Percentiles rank a stretch among this genome's conserved stretches.
Evolutionary conservation across 2,888 invertebrate genomes (phyloP).

Genomic region (Drosophila siamana): DNA sequence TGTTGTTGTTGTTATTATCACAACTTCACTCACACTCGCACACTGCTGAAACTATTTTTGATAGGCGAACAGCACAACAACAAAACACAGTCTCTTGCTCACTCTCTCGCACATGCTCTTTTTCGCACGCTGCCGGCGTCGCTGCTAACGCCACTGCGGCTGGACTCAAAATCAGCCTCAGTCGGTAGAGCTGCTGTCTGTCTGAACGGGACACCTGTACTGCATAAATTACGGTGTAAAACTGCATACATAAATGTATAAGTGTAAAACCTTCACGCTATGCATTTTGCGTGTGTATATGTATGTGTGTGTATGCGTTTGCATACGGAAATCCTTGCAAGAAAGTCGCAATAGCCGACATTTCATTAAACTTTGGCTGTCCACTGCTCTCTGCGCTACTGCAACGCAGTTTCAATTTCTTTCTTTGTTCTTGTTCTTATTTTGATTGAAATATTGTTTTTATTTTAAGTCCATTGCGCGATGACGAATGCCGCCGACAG

Average conservation of each 20-base stretch:
- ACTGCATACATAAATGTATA: slow-evolving; percentile 2
- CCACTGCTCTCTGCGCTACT: slow-evolving; percentile 5
- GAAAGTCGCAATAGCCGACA: slow-evolving; percentile 15
- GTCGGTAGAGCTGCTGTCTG: background rate
- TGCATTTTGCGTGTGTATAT: background rate
- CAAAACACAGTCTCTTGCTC: slow-evolving; percentile 2
- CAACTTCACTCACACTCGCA: slow-evolving; percentile 61
- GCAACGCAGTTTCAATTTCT: slow-evolving; percentile 49
- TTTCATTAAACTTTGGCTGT: slow-evolving; percentile 21
- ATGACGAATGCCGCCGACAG: slow-evolving; percentile 23
- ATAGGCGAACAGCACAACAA: slow-evolving; percentile 7
- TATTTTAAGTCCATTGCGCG: slow-evolving; percentile 33
- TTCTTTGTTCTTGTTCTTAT: slow-evolving; percentile 38
- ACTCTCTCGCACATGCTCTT: slow-evolving; percentile 14
- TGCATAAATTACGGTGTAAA: slow-evolving; percentile 1
- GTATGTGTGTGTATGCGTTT: background rate
- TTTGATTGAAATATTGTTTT: slow-evolving; percentile 36
- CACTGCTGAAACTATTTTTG: slow-evolving; percentile 35
- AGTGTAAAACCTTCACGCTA: background rate
- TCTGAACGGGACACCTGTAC: slow-evolving; percentile 1
- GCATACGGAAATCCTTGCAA: slow-evolving; percentile 12
- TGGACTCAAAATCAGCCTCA: background rate
- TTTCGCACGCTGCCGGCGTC: slow-evolving; percentile 42
- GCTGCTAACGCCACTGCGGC: slow-evolving; percentile 20
- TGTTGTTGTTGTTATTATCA: slow-evolving; percentile 71